Base-by-base conservation (phyloP, 2,113 vertebrate species). In the Solea senegalensis region DNA sequence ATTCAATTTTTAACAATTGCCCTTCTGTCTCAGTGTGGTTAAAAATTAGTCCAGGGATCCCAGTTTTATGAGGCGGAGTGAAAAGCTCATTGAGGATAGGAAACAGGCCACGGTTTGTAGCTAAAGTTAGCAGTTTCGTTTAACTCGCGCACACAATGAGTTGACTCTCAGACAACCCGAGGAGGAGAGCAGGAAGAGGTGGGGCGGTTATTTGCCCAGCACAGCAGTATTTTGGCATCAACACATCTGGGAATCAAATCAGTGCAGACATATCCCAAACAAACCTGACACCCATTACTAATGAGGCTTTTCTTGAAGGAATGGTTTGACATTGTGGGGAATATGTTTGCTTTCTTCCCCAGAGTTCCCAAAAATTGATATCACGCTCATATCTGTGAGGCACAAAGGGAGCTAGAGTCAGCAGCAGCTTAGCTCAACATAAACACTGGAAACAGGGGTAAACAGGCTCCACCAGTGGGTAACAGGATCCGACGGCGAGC, bases 1-100 rank as follows among this genome's bases (percentile, higher is more conserved):
- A 81, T 79, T 86, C 44, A 65, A 72, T 89, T 86, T 82, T 65
- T 68, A 70, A 86, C 76, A 82, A 88, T 65, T 73, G 74, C 52
- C 72, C 66, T 67, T 51, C 71, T 80, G 59, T 83, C 76, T 71
- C 76, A 65, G 76, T 78, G 14, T 40, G 78, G 73, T 56, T 76
- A 40, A 61, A 74, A 81, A 68, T 64, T 10, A 83, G 82, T 64
- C n/a, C 13, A 58, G 67, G 78, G 73, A 80, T 51, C 46, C 5
- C 26, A 51, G 53, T 62, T 83, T 85, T 57, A 72, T 80, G 60
- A 81, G 70, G 76, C 64, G 61, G 64, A 63, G 46, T 34, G 48
- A 71, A 76, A 66, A 66, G 75, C 74, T 71, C n/a, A 56, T 40
- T 53, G 73, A 65, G 41, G 61, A 77, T 46, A 15, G 75, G 67